Percentiles rank a stretch among this genome's conserved stretches.
Conservation (phyloP, 30 jellyfish, hydroid and myxozoan genomes). For the Calvadosia cruxmelitensis region DNA sequence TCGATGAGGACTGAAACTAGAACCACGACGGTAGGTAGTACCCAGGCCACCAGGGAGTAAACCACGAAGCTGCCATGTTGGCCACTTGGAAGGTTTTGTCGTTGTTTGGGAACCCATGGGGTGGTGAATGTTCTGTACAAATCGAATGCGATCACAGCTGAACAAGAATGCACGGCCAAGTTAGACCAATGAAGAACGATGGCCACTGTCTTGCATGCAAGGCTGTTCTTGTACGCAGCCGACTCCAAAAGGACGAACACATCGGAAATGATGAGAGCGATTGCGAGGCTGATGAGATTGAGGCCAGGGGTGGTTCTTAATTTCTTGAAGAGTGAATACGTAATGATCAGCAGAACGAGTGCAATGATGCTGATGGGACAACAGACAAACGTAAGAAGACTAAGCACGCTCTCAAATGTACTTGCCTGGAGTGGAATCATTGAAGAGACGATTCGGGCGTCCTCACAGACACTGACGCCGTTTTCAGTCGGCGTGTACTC, state of each 20-base stretch:
- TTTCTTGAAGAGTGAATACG: not conserved
- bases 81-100: not conserved
- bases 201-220: not conserved
- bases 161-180: not conserved
- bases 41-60: not conserved
- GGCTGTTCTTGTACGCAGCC: not conserved
- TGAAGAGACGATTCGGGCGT: not conserved
- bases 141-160: not conserved
- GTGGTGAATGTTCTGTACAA: not conserved
- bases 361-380: not conserved
- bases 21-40: not conserved
- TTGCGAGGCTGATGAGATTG: not conserved
- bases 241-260: not conserved
- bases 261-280: not conserved
- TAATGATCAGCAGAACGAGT: not conserved
- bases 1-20: not conserved
- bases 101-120: not conserved
- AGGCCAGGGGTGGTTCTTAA: not conserved
- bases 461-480: not conserved
- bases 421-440: not conserved
- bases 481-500: slow-evolving; percentile 1
- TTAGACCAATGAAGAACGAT: not conserved
- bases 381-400: not conserved
- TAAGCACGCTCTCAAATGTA: not conserved
- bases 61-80: not conserved